These are phyloP conservation scores for Sabatieria punctata DNA, from an alignment of 2,888 invertebrate genomes.

Conservation along the genomic window DNA sequence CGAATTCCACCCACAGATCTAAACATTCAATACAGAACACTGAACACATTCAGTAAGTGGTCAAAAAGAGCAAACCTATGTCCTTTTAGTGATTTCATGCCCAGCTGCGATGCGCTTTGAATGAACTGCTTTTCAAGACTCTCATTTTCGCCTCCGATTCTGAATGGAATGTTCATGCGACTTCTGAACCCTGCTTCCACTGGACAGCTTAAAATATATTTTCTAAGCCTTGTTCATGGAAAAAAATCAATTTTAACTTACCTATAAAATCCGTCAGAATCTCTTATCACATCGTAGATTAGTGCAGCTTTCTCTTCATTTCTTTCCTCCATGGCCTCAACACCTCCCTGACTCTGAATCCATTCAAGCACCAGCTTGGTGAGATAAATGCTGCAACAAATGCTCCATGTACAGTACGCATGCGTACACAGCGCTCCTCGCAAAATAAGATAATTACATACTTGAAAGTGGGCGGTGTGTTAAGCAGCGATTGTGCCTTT, in stretches of 20 bases:
- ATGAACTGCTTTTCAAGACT: conserved; percentile 67
- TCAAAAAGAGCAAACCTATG: conserved; percentile 69
- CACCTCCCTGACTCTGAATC: conserved; percentile 68
- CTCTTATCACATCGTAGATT: conserved; percentile 61
- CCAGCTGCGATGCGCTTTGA: conserved; percentile 50
- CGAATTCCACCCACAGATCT: conserved; percentile 86
- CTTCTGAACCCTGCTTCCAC: conserved; percentile 47
- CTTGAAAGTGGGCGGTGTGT: no score
- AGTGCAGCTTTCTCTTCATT: conserved; percentile 46
- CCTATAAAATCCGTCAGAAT: conserved; percentile 63
- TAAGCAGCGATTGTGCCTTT: conserved; percentile 72
- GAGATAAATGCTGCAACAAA: conserved; percentile 88
- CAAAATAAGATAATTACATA: not conserved
- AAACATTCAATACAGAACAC: conserved; percentile 28
- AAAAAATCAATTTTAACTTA: conserved; percentile 22
- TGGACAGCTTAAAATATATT: conserved; percentile 25
- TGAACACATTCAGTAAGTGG: no score
- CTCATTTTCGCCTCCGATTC: conserved; percentile 49
- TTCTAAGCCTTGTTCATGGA: no score
- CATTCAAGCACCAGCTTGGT: conserved; percentile 79
- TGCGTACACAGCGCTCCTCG: no score
- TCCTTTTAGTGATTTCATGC: conserved; percentile 48
- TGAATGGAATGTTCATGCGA: conserved; percentile 77
- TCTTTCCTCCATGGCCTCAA: conserved; percentile 58
- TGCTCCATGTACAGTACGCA: no score